phyloP scores from a whole-genome alignment of 2,113 vertebrate species.

The Nyctibius bracteatus region DNA sequence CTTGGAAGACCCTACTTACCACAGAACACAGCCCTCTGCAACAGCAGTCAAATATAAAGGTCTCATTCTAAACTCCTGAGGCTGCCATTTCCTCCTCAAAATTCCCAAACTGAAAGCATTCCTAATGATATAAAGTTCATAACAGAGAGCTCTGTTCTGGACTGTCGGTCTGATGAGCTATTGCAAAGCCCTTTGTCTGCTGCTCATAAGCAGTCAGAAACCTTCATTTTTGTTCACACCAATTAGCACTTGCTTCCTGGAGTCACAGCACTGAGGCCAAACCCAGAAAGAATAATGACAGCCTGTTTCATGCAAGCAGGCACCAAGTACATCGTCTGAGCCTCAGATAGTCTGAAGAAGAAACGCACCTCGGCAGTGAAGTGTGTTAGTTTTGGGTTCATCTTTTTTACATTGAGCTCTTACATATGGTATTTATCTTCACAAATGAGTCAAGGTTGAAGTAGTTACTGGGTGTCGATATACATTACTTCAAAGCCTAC shows the following conservation, averaged over 20 bases:
- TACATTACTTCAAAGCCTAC: not conserved
- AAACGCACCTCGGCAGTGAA: not conserved
- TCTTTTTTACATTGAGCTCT: not conserved
- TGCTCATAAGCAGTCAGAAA: not conserved
- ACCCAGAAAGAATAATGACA: not conserved
- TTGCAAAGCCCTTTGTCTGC: not conserved
- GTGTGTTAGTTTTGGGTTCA: not conserved
- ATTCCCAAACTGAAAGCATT: not conserved
- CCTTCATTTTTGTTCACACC: not conserved
- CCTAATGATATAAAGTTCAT: not conserved
- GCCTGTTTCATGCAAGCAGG: not conserved
- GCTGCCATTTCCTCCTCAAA: not conserved
- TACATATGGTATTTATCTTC: not conserved
- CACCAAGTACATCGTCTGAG: accelerated
- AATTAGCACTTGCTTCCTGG: not conserved
- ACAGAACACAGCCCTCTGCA: not conserved
- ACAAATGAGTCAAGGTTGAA: not conserved
- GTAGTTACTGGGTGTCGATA: not conserved
- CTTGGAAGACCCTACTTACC: not conserved
- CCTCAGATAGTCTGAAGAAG: not conserved
- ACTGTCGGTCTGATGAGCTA: not conserved
- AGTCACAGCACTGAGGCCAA: not conserved
- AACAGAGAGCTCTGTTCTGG: not conserved
- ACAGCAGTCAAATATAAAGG: not conserved
- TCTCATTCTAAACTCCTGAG: not conserved